These are phyloP conservation scores for Xestia c-nigrum DNA, from an alignment of 2,888 invertebrate species.

Conservation along the genomic window DNA sequence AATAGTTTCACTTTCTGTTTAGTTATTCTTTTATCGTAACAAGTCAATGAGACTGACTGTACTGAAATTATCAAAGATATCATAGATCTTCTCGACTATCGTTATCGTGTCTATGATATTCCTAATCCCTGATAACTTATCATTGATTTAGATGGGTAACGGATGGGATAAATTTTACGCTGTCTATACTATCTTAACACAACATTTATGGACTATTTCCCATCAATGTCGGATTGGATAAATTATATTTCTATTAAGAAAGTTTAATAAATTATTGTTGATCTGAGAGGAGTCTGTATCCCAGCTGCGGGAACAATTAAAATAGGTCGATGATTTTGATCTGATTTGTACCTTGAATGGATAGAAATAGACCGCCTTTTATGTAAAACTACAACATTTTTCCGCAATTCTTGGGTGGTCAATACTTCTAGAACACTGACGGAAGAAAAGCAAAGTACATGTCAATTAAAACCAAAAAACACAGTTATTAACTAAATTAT, in stretches of 20 bases:
- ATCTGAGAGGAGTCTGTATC: too few species aligned
- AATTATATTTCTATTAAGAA: conserved; percentile 5
- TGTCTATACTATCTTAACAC: conserved; percentile 41
- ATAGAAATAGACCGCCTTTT: not conserved
- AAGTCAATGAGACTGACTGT: conserved; percentile 8
- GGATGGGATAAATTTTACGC: conserved; percentile 40
- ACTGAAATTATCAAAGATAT: conserved; percentile 15
- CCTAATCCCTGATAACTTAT: conserved; percentile 57
- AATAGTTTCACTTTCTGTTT: conserved; percentile 6
- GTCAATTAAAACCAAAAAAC: conserved; percentile 26
- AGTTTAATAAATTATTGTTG: not conserved
- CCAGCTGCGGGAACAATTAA: too few species aligned
- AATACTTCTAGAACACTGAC: not conserved
- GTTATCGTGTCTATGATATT: conserved; percentile 54
- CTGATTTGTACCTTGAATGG: not conserved
- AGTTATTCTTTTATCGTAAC: conserved; percentile 14
- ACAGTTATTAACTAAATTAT: conserved; percentile 51
- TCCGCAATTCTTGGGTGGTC: conserved; percentile 6
- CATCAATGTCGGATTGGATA: conserved; percentile 24
- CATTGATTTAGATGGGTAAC: conserved; percentile 51
- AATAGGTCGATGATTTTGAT: too few species aligned
- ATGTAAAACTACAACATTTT: not conserved
- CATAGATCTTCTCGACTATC: conserved; percentile 46
- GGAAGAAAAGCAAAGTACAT: not conserved
- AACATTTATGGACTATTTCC: conserved; percentile 31